phyloP scores from a whole-genome alignment of 2,113 vertebrate genomes.

The Hyperoodon ampullatus region DNA sequence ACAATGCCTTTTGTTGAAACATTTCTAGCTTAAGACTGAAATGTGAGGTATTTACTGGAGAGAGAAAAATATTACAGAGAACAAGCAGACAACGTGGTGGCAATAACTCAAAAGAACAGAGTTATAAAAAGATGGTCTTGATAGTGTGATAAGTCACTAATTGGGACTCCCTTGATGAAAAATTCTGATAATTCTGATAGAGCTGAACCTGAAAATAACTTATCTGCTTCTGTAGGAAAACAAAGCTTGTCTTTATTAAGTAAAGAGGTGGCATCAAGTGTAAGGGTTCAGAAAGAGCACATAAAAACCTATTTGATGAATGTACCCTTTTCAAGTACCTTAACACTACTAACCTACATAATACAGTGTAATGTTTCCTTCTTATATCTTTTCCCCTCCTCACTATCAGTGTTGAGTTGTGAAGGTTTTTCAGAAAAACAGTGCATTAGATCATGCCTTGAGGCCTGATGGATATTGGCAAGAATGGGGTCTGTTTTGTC shows the following conservation, averaged over 20 bases:
- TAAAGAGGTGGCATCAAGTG: neutral
- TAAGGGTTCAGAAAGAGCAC: neutral
- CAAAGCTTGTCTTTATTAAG: neutral
- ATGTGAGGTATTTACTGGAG: neutral
- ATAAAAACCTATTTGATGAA: neutral
- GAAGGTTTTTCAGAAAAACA: neutral
- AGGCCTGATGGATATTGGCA: neutral
- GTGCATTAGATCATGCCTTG: neutral
- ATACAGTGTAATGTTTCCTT: neutral
- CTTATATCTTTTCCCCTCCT: neutral
- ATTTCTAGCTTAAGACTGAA: conserved; percentile 39
- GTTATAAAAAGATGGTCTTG: neutral
- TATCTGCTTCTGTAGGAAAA: neutral
- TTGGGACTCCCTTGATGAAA: neutral
- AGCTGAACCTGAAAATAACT: conserved; percentile 22
- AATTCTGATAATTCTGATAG: neutral
- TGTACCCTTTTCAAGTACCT: neutral
- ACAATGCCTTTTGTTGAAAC: neutral
- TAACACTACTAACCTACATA: neutral
- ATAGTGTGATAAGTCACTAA: neutral
- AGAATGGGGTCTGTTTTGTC: neutral
- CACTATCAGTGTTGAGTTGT: neutral
- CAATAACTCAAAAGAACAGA: neutral
- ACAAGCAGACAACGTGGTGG: neutral
- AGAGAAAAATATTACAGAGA: neutral